A percentile compares a stretch with the other conserved stretches of the same genome.
Conservation (phyloP, 2,797 vertebrate genomes). For the Ibycter americanus region DNA sequence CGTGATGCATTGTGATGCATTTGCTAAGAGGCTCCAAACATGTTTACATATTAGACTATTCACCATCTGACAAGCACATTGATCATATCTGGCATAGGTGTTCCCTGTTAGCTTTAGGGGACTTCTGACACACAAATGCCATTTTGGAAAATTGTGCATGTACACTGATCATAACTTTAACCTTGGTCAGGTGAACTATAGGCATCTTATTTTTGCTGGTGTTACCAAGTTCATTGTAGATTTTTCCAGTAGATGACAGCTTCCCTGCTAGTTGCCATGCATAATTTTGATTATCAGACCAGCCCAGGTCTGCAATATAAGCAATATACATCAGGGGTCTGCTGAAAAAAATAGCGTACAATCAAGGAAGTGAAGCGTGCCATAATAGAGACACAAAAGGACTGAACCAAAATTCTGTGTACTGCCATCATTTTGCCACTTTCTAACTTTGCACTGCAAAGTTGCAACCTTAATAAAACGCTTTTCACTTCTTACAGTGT, state of each 20-base stretch:
- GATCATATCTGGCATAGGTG: not conserved
- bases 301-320: not conserved
- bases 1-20: not conserved
- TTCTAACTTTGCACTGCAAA: not conserved
- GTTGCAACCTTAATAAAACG: not conserved
- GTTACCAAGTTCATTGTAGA: not conserved
- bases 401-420: not conserved
- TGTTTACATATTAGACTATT: not conserved
- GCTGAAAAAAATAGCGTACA: not conserved
- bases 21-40: not conserved
- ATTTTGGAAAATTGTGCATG: not conserved
- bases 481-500: not conserved
- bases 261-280: not conserved
- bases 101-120: not conserved
- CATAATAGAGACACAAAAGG: not conserved
- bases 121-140: not conserved
- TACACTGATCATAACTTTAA: not conserved
- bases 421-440: not conserved
- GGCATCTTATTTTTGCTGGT: not conserved
- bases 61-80: not conserved
- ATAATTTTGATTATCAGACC: conserved; percentile 10
- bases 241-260: not conserved
- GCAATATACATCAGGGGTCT: not conserved
- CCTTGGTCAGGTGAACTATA: not conserved
- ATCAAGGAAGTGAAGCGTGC: not conserved